phyloP scores from a whole-genome alignment of 2,797 vertebrate species.

The Prunella strophiata region DNA sequence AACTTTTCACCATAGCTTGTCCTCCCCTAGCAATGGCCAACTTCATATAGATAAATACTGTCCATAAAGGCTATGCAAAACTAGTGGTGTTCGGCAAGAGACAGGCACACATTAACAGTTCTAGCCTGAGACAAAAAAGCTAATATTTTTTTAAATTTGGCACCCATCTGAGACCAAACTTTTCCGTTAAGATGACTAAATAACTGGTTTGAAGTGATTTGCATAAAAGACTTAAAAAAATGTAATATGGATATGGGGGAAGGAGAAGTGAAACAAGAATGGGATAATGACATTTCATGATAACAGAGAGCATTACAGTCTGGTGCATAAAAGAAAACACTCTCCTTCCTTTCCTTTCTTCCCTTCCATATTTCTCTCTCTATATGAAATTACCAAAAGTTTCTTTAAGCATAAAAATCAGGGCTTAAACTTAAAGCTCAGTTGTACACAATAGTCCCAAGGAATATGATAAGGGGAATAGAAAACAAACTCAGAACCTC shows the following conservation, averaged over 20 bases:
- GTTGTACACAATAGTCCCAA: neutral
- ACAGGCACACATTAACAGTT: neutral
- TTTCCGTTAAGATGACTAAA: slow-evolving; percentile 45
- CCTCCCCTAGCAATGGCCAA: neutral
- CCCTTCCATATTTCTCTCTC: neutral
- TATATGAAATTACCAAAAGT: neutral
- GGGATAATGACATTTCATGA: slow-evolving; percentile 20
- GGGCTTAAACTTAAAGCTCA: neutral
- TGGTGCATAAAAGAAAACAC: neutral
- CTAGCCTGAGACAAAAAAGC: neutral
- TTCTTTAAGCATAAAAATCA: neutral
- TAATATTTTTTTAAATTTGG: neutral
- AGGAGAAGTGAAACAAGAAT: slow-evolving; percentile 66
- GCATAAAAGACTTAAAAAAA: slow-evolving; percentile 37
- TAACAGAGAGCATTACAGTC: neutral
- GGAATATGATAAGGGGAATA: neutral
- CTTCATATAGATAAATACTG: neutral
- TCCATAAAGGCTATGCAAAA: neutral
- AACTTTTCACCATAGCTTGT: neutral
- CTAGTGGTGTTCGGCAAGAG: neutral
- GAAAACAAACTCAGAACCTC: neutral
- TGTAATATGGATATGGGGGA: neutral
- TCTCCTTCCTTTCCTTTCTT: neutral
- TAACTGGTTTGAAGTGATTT: slow-evolving; percentile 11
- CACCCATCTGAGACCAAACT: neutral